Percentiles rank a stretch among this genome's conserved stretches.
phyloP scores from a whole-genome alignment of 2,113 vertebrate species.

The Cichladusa arquata region DNA sequence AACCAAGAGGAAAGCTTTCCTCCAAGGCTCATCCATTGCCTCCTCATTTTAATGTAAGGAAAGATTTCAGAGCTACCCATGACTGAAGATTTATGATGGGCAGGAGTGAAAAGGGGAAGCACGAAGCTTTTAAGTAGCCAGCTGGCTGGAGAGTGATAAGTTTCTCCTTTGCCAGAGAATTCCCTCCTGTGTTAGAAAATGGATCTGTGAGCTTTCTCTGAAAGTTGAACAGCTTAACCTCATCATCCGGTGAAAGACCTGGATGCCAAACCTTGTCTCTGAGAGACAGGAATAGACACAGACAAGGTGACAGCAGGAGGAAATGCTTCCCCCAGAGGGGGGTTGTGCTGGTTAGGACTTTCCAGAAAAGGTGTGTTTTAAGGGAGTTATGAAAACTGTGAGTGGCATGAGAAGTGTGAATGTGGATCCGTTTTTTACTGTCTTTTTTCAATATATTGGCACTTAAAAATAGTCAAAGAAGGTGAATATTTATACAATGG shows the following conservation, averaged over 20 bases:
- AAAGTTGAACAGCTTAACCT: slow-evolving; percentile 10
- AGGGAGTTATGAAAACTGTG: not conserved
- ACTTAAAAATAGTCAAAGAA: not conserved
- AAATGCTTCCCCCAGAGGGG: not conserved
- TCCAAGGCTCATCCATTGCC: not conserved
- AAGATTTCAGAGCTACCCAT: not conserved
- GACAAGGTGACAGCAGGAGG: not conserved
- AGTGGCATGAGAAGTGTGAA: not conserved
- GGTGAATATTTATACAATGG: not conserved
- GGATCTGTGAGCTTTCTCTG: not conserved
- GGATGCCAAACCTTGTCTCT: not conserved
- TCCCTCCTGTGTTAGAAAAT: not conserved
- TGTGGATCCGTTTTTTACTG: not conserved
- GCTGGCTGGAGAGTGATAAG: not conserved
- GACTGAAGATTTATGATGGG: not conserved
- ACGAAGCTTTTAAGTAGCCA: not conserved
- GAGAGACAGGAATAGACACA: not conserved
- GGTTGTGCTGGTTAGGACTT: not conserved
- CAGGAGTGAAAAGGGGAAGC: not conserved
- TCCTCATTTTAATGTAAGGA: not conserved
- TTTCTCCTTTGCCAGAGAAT: slow-evolving; percentile 10
- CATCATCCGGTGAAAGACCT: not conserved
- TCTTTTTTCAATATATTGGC: not conserved
- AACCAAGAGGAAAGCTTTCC: not conserved
- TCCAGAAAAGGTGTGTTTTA: not conserved